Evolutionary conservation across 1,140 invertebrate genomes (phyloP).

Genomic region (fruit fly (Drosophila melanogaster)): Release_6_plus_ISO1_MT NC_004354.4:7339501-7340000

Average conservation of each 20-base stretch:
- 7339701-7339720: background rate
- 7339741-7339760: background rate
- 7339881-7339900: conserved; percentile 16
- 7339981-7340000: conserved; percentile 22
- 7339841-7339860: background rate
- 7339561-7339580: conserved; percentile 28
- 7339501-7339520: conserved; percentile 16
- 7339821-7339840: conserved; percentile 7
- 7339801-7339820: background rate
- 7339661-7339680: background rate
- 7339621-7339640: conserved; percentile 4
- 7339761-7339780: background rate
- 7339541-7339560: conserved; percentile 42
- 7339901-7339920: background rate
- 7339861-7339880: background rate
- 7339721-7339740: background rate
- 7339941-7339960: conserved; percentile 45
- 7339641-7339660: conserved; percentile 2
- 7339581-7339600: conserved; percentile 40
- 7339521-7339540: conserved; percentile 65
- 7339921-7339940: conserved; percentile 27
- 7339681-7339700: background rate
- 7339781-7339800: conserved; percentile 14
- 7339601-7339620: conserved; percentile 1
- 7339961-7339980: conserved; percentile 69